Base-by-base conservation (phyloP, 2,888 invertebrate genomes). In the Spicauda simplicius region DNA sequence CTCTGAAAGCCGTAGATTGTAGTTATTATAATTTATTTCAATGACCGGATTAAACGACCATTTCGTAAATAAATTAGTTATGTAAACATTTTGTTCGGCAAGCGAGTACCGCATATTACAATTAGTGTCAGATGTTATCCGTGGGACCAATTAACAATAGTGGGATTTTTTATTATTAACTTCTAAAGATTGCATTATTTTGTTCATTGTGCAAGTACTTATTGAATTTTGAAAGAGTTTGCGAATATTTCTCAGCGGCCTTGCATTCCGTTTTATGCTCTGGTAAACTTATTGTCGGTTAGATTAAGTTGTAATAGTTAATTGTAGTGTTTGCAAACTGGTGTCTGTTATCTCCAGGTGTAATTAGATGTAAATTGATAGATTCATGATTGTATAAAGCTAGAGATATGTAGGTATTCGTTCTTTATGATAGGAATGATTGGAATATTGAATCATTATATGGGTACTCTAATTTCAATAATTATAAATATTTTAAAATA, bases 211-310 rank as follows among this genome's bases (percentile, higher is more conserved):
- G 33, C 8, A 33, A 33, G 10, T 53, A 41, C 12, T 64, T 53
- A 54, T 45, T 45, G 10, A 65, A 60, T 66, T 66, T 66, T 66
- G 65, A 60, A 66, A 66, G 45, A 66, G 53, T 55, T 63, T 50
- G 50, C 58, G 58, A 60, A 59, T 54, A 59, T 60, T 74, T 70
- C 71, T 62, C 20, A 70, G 59, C 73, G 80, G 76, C 83, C 83
- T 85, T 87, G 80, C 74, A 18, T 72, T 75, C 75, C 72, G 69
- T 61, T 75, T 72, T 71, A 73, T 25, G 25, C 83, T 85, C 87
- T 85, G 76, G 73, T 84, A 82, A 80, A 68, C 76, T 72, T 45
- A 19, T 70, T 68, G 67, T 63, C 62, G 33, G 18, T 60, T 65
- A 74, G 74, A 73, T 70, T 74, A 70, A 74, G 65, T 61, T 71